Evolutionary conservation across 2,113 vertebrate species (phyloP), one percentile per base, ranked within the genome.

Genomic region (Heliornis fulica): DNA sequence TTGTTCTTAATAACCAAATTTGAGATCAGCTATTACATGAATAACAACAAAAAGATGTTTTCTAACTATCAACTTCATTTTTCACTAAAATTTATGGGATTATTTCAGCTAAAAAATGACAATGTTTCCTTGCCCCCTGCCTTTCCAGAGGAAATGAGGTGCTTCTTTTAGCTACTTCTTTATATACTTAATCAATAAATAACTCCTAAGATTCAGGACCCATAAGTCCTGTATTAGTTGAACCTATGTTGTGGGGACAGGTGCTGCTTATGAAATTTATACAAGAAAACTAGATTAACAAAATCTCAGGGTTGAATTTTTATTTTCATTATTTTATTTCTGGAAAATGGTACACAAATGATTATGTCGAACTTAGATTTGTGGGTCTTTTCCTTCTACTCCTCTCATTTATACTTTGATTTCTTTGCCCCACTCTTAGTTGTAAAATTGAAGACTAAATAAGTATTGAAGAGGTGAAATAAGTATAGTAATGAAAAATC

Each of bases 111-210:
- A 31, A 74, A 68, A 45, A 66, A 40, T 5, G 32, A 61, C 4
- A 54, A n/a, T 5, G 0, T 15, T 83, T 65, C 31, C 19, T 71
- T 83, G 2, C 1, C 3, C 2, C 2, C 2, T n/a, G 10, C 3
- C 87, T 78, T 64, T 61, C 59, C 29, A 54, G 7, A 40, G 10
- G 28, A 83, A 88, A 72, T 18, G 15, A 59, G 3, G 1, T 83
- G 4, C 4, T 36, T 2, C 12, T 87, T 96, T 82, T 89, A 7
- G 48, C 16, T 46, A 40, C 4, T 57, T 22, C 32, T 40, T 70
- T 40, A 43, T 54, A 82, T 60, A 68, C 4, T 13, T 68, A 59
- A 90, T 45, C 26, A 87, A 57, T 23, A 94, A 64, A 32, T 31
- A 57, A 45, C 26, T 69, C 43, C n/a, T 61, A 70, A 61, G 46